Conservation (phyloP, 2,888 invertebrate genomes). For the Drosophila mercatorum region DNA sequence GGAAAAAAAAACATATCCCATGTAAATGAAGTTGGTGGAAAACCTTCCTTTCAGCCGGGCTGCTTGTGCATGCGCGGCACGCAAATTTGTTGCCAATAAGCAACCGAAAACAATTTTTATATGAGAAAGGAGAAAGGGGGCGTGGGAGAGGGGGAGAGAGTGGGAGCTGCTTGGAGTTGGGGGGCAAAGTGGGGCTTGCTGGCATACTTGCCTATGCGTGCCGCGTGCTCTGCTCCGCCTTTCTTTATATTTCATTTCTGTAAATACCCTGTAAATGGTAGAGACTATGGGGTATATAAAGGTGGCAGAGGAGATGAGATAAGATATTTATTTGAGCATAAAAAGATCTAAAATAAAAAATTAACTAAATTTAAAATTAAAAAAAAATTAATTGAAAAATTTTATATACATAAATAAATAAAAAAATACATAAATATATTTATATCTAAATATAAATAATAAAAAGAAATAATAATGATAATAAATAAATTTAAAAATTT, state of each 20-base stretch:
- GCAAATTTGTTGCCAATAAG: constrained; percentile 79
- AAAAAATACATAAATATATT: too few relatives aligned
- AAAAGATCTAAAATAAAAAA: too few relatives aligned
- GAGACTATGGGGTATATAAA: background rate
- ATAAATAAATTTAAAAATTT: too few relatives aligned
- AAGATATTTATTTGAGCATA: too few relatives aligned
- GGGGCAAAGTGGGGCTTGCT: constrained; percentile 1
- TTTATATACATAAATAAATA: too few relatives aligned
- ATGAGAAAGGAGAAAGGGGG: constrained; percentile 13
- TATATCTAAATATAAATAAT: too few relatives aligned
- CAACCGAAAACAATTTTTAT: constrained; percentile 77
- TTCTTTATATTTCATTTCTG: constrained; percentile 42
- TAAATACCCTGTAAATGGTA: constrained; percentile 2
- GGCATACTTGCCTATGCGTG: constrained; percentile 66
- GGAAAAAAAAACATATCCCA: constrained; percentile 22
- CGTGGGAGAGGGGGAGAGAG: background rate
- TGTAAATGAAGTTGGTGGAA: constrained; percentile 63
- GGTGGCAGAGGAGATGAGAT: background rate
- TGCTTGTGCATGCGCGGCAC: constrained; percentile 65
- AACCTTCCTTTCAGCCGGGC: constrained; percentile 6
- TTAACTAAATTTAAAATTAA: too few relatives aligned
- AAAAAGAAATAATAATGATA: too few relatives aligned
- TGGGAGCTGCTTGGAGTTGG: background rate
- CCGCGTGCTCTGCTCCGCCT: constrained; percentile 53
- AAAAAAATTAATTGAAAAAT: too few relatives aligned